Conservation (phyloP, 2,797 vertebrate genomes). For the Syncerus caffer region DNA sequence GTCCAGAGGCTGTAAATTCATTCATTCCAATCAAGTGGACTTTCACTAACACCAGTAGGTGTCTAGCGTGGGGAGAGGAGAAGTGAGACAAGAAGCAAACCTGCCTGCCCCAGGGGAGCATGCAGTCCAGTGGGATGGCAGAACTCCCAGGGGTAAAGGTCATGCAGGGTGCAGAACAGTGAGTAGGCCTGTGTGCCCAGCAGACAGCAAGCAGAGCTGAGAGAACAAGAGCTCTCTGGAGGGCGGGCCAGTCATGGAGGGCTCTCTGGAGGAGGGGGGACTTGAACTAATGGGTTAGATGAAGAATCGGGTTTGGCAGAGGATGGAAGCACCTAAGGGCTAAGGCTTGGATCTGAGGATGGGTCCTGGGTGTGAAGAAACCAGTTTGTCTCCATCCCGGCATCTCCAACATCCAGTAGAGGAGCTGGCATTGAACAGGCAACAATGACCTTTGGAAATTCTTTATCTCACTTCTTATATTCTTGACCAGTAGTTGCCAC, state of each 20-base stretch:
- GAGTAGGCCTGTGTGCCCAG: neutral
- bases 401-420: neutral
- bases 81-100: neutral
- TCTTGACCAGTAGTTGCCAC: conserved; percentile 56
- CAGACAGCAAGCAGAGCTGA: neutral
- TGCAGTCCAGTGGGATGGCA: neutral
- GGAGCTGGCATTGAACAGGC: neutral
- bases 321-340: neutral
- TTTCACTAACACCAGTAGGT: neutral
- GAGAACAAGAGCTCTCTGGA: neutral
- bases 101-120: neutral
- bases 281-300: neutral
- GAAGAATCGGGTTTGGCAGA: neutral
- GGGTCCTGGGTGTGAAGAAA: neutral
- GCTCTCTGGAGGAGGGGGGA: neutral
- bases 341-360: neutral
- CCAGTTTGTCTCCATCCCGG: neutral
- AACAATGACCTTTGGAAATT: neutral
- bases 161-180: neutral
- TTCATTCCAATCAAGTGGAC: neutral
- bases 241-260: neutral
- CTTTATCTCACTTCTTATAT: conserved; percentile 28
- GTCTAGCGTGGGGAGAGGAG: neutral
- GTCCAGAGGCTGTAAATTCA: conserved; percentile 21
- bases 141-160: neutral